Evolutionary conservation across 2,113 vertebrate genomes (phyloP), one percentile per base, ranked within the genome.

Genomic region (Mola mola): DNA sequence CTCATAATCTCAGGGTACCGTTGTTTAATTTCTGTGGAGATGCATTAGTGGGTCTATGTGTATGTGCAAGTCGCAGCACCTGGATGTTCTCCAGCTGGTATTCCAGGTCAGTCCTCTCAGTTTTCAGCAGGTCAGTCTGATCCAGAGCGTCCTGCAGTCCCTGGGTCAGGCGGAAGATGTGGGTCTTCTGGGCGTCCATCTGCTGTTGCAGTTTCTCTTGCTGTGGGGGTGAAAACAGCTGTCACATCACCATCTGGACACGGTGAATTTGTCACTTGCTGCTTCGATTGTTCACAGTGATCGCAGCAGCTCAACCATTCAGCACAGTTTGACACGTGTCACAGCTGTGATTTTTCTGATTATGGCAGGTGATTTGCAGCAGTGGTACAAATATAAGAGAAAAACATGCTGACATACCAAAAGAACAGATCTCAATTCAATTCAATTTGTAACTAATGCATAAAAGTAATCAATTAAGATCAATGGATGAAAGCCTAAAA

Each of bases 51-150:
- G 31, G 25, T 26, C n/a, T 33, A 5, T 50, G 22, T 60, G 36
- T 48, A 17, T 70, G 28, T 65, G 36, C 49, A 53, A 55, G 60
- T 65, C 70, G 71, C 67, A 81, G 78, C 87, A 99, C 97, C 97
- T 99, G 97, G 87, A 99, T 97, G 81, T 99, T 99, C 85, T 98
- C 96, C 53, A 98, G 90, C 90, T 99, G 97, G 85, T 98, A 98
- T 33, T 99, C 97, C 83, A 98, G 84, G 74, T 99, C 97, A 10
- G 96, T 98, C 81, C 96, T 93, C 62, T 99, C 97, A 0, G 95
- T 99, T 88, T 99, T 99, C 70, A 99, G 92, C 62, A 99, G 91
- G 85, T 99, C 97, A 0, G 95, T 96, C 81, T 98, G 91, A 79
- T 99, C 97, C 42, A 99, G 88, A 62, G 97, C 96, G 12, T 99